Evolutionary conservation across 2,113 vertebrate genomes (phyloP), one percentile per base, ranked within the genome.

Genomic region (Cyanistes caeruleus): DNA sequence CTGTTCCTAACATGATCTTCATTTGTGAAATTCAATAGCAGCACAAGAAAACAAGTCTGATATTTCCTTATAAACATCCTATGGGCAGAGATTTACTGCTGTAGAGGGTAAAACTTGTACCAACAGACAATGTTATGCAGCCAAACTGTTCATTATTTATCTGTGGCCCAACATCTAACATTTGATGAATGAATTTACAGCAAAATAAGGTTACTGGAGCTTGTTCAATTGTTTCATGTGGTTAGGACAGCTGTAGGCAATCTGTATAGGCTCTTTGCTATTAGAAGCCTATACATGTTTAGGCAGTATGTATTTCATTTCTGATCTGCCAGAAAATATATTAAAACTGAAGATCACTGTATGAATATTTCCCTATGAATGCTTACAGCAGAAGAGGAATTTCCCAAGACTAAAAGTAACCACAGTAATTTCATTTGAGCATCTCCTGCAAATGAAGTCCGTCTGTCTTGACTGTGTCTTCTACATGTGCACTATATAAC

Each of bases 161-260:
- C 84, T 92, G 16, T 92, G 87, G 84, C 88, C n/a, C 83, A 89
- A 89, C 82, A 88, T 87, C 91, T 73, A 97, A 96, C 83, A 33
- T 65, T 89, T 97, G 94, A 97, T 97, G 92, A 97, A 97, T 92
- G 94, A 92, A 76, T 96, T 83, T 90, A 94, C 95, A 96, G 93
- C 93, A 97, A 97, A 96, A 80, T 70, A 65, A 84, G 93, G 87
- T 96, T 97, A 85, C 89, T 74, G 87, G 95, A 95, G 91, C 92
- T 95, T 58, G 92, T 85, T 92, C 86, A 95, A 63, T 81, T 86
- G 96, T 98, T 98, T 98, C 96, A 97, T 98, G 98, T 98, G 97
- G 97, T 91, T 67, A 92, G 86, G 78, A 94, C 97, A 97, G 97
- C 98, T 98, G 97, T 91, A 91, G 97, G 95, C 97, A 97, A 97